phyloP scores from a whole-genome alignment of 1,140 invertebrate species.

The Vanessa atalanta region DNA sequence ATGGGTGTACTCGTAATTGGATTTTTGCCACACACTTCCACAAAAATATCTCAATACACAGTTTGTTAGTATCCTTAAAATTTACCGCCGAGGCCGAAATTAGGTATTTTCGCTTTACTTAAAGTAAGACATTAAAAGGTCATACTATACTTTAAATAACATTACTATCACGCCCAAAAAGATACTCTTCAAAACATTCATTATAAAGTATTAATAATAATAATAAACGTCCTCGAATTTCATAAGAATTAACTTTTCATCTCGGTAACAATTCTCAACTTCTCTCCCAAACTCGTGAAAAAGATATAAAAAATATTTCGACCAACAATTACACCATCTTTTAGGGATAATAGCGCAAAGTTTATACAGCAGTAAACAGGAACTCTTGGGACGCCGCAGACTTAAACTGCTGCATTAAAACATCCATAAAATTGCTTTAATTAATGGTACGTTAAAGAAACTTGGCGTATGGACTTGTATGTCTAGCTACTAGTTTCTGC shows the following conservation, averaged over 20 bases:
- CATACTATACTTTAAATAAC: no score
- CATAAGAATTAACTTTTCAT: background rate
- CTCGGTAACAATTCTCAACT: background rate
- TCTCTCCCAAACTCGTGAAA: background rate
- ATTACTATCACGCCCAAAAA: no score
- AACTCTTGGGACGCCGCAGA: constrained; percentile 19
- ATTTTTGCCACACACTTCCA: no score
- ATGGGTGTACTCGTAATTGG: no score
- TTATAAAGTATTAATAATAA: constrained; percentile 4
- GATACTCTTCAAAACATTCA: no score
- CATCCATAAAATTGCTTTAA: constrained; percentile 28
- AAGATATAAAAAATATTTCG: constrained; percentile 10
- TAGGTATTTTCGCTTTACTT: no score
- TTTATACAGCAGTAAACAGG: constrained; percentile 29
- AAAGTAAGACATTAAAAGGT: no score
- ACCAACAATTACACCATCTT: constrained; percentile 17
- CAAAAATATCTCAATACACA: no score
- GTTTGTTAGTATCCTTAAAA: no score
- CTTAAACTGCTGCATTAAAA: constrained; percentile 25
- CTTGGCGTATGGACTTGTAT: no score
- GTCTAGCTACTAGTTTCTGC: no score
- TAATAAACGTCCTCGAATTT: background rate
- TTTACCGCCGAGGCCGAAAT: no score
- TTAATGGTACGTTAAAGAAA: background rate
- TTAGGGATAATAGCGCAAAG: constrained; percentile 28